Percentiles rank a stretch among this genome's conserved stretches.
These are phyloP conservation scores for Neodon shergylaensis DNA, from an alignment of 2,113 vertebrate genomes.

Conservation along the genomic window DNA sequence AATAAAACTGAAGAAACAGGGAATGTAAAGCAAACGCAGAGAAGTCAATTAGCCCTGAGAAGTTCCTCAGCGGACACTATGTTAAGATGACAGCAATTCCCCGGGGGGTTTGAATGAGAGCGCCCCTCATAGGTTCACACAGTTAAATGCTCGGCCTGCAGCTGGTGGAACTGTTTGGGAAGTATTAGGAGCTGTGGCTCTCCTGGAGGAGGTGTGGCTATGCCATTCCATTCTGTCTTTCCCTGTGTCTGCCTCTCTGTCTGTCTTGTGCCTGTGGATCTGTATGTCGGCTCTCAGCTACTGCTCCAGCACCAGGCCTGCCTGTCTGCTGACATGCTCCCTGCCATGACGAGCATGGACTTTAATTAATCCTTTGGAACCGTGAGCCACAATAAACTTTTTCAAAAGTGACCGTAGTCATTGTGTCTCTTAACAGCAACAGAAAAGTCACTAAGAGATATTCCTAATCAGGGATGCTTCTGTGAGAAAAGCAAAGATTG, in stretches of 20 bases:
- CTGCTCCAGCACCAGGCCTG: not conserved
- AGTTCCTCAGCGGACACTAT: not conserved
- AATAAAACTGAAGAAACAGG: not conserved
- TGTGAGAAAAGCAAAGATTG: not conserved
- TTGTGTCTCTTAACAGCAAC: not conserved
- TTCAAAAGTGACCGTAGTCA: not conserved
- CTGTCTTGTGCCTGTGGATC: not conserved
- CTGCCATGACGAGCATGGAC: not conserved
- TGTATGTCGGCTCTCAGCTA: not conserved
- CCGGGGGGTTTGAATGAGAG: not conserved
- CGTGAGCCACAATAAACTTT: not conserved
- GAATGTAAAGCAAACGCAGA: not conserved
- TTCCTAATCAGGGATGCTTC: not conserved
- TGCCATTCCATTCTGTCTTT: not conserved
- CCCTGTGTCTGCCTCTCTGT: not conserved
- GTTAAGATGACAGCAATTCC: not conserved
- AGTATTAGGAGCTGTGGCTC: too few relatives aligned
- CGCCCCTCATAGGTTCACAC: too few relatives aligned
- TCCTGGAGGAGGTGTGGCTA: not conserved
- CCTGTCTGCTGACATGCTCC: not conserved
- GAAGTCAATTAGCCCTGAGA: not conserved
- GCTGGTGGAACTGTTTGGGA: too few relatives aligned
- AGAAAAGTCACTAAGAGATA: not conserved
- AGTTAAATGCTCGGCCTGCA: too few relatives aligned
- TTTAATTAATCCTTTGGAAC: not conserved